phyloP scores from a whole-genome alignment of 2,113 vertebrate species.

The Collichthys lucidus region DNA sequence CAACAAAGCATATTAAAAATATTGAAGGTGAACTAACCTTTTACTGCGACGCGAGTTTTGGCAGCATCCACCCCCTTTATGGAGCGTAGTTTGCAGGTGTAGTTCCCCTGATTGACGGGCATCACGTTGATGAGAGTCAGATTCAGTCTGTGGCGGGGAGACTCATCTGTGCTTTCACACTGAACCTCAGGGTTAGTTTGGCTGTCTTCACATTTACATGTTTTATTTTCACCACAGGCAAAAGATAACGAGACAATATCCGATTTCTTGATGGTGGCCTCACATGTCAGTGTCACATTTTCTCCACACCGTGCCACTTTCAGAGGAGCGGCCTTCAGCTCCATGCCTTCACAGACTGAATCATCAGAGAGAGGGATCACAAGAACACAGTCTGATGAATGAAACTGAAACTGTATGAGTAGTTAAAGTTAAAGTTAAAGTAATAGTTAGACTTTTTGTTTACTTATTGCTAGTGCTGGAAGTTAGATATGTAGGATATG shows the following conservation, averaged over 20 bases:
- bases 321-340: background rate
- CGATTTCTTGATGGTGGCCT: fast-evolving
- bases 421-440: background rate
- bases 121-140: constrained; percentile 57
- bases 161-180: background rate
- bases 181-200: fast-evolving
- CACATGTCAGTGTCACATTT: constrained; percentile 57
- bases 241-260: background rate
- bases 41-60: background rate
- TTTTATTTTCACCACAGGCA: background rate
- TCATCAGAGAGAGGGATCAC: background rate
- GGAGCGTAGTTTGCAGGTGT: constrained; percentile 65
- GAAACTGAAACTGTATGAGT: background rate
- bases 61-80: fast-evolving
- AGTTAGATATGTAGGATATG: background rate
- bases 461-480: too few relatives aligned
- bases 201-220: fast-evolving
- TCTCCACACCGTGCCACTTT: constrained; percentile 15
- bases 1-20: background rate
- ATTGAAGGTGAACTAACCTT: constrained; percentile 51
- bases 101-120: constrained; percentile 31
- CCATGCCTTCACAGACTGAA: constrained; percentile 1
- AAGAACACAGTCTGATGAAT: background rate
- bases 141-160: background rate
- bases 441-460: background rate